Conservation (phyloP, 2,888 invertebrate genomes). For the Carabus problematicus region DNA sequence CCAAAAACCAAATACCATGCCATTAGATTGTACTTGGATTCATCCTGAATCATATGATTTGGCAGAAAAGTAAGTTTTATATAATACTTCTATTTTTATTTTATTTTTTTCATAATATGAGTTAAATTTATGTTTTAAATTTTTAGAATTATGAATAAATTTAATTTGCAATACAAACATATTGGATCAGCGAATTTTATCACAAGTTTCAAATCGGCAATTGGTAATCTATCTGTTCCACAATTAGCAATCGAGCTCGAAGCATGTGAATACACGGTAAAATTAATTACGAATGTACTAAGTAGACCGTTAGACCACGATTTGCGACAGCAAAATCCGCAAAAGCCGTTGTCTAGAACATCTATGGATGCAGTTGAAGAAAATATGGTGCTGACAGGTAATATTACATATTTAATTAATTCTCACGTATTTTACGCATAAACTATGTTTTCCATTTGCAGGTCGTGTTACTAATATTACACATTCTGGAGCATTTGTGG, state of each 20-base stretch:
- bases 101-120: background rate
- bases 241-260: slow-evolving; percentile 63
- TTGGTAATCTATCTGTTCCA: slow-evolving; percentile 49
- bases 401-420: too few relatives aligned
- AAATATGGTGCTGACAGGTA: slow-evolving; percentile 68
- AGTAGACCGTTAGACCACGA: slow-evolving; percentile 71
- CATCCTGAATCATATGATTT: slow-evolving; percentile 90
- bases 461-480: slow-evolving; percentile 88
- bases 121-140: background rate
- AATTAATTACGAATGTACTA: slow-evolving; percentile 77
- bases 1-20: slow-evolving; percentile 53
- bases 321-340: slow-evolving; percentile 71
- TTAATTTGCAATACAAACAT: slow-evolving; percentile 54
- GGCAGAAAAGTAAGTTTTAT: slow-evolving; percentile 66
- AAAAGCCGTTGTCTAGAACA: slow-evolving; percentile 77
- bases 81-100: too few relatives aligned
- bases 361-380: slow-evolving; percentile 70
- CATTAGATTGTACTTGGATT: slow-evolving; percentile 81
- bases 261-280: slow-evolving; percentile 69
- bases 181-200: slow-evolving; percentile 60
- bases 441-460: slow-evolving; percentile 51
- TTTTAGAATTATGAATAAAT: slow-evolving; percentile 56
- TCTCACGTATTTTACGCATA: slow-evolving; percentile 10
- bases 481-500: slow-evolving; percentile 91
- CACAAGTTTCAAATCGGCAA: slow-evolving; percentile 52